Percentiles rank a stretch among this genome's conserved stretches.
Conservation (phyloP, 2,888 invertebrate genomes). For the Caenorhabditis zanzibari region DNA sequence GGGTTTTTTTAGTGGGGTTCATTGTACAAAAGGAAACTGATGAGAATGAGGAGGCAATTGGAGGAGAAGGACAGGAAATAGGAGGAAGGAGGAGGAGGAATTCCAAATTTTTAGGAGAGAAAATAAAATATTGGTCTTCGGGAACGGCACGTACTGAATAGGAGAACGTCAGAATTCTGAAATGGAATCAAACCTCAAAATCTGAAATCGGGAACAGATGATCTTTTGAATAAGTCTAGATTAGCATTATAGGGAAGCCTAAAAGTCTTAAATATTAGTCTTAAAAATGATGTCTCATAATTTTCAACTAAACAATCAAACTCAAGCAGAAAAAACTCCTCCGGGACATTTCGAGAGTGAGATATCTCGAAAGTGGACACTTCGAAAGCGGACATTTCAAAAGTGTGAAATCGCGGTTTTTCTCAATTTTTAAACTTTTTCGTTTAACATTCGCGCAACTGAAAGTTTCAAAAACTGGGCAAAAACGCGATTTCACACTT, state of each 20-base stretch:
- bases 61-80: constrained; percentile 14
- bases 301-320: neutral
- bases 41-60: constrained; percentile 26
- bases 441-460: too few relatives aligned
- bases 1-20: constrained; percentile 10
- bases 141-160: constrained; percentile 5
- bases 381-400: too few relatives aligned
- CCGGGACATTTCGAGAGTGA: too few relatives aligned
- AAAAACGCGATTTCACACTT: too few relatives aligned
- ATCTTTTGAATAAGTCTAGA: too few relatives aligned
- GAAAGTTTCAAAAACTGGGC: too few relatives aligned
- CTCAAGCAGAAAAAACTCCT: too few relatives aligned
- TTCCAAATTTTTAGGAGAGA: constrained; percentile 6
- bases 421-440: neutral
- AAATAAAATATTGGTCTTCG: neutral
- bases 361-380: too few relatives aligned
- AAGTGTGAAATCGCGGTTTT: too few relatives aligned
- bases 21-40: constrained; percentile 2
- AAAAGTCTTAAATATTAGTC: neutral
- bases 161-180: neutral
- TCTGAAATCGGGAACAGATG: neutral
- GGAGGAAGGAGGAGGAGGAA: constrained; percentile 24
- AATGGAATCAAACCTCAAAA: neutral
- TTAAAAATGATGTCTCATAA: neutral
- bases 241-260: neutral